Evolutionary conservation across 1,140 invertebrate genomes (phyloP).

Genomic region (Pachypeltis micranthus): DNA sequence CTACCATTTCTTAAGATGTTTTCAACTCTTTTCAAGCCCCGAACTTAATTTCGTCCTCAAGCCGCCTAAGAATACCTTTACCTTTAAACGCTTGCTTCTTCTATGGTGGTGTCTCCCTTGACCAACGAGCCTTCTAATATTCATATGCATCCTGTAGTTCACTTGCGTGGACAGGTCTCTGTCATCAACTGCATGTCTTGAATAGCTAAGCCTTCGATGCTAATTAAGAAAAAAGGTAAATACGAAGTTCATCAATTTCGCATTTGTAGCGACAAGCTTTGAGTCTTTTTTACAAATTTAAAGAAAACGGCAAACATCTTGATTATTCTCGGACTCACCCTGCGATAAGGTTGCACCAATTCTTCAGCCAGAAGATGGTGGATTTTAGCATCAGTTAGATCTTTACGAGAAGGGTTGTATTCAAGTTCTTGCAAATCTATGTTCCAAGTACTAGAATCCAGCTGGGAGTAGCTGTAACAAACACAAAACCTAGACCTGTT

Average conservation of each 20-base stretch:
- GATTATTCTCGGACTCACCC: constrained; percentile 68
- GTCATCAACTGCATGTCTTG: constrained; percentile 78
- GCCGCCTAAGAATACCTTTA: too few species aligned
- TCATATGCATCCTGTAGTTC: constrained; percentile 84
- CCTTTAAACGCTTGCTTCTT: constrained; percentile 61
- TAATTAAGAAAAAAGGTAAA: constrained; percentile 39
- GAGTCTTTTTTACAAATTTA: neutral
- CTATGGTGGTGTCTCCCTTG: constrained; percentile 70
- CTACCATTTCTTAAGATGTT: too few species aligned
- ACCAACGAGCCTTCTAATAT: constrained; percentile 71
- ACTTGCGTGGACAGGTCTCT: constrained; percentile 72
- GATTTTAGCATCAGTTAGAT: constrained; percentile 81
- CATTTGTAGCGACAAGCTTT: too few species aligned
- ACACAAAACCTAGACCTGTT: neutral
- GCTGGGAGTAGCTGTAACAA: constrained; percentile 61
- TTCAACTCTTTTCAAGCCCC: too few species aligned
- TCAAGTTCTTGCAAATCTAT: constrained; percentile 86
- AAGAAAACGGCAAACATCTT: too few species aligned
- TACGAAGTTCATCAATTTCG: too few species aligned
- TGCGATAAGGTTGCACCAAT: constrained; percentile 74
- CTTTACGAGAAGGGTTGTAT: constrained; percentile 82
- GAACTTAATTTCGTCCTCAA: too few species aligned
- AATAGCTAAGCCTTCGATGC: constrained; percentile 81
- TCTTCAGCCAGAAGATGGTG: constrained; percentile 86
- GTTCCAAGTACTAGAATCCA: constrained; percentile 71